Conservation (phyloP, 2,888 invertebrate species). For the Hoplodrina ambigua region DNA sequence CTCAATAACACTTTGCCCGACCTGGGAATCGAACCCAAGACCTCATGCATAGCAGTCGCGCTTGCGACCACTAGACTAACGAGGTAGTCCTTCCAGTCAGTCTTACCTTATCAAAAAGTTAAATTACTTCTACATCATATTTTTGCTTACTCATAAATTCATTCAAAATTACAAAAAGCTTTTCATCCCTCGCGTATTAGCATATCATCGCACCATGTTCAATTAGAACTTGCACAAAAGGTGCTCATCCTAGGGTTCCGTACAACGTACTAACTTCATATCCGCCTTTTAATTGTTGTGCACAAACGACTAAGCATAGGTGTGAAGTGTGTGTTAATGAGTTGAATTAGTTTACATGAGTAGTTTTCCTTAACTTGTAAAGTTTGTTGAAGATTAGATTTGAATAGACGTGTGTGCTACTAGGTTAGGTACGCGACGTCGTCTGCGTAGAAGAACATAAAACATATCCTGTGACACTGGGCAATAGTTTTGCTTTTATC, state of each 20-base stretch:
- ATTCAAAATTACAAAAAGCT: constrained; percentile 4
- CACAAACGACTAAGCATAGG: constrained; percentile 26
- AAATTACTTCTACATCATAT: neutral
- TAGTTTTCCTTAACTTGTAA: neutral
- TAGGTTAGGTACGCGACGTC: no score
- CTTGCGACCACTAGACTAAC: no score
- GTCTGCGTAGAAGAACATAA: no score
- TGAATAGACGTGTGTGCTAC: neutral
- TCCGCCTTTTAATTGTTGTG: constrained; percentile 50
- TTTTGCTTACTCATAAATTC: neutral
- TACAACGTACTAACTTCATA: constrained; percentile 31
- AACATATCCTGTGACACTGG: no score
- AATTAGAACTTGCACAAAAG: constrained; percentile 59
- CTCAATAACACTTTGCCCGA: no score
- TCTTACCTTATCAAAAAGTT: no score
- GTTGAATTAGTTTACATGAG: constrained; percentile 24
- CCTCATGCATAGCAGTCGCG: no score
- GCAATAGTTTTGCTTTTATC: no score
- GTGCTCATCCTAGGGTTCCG: constrained; percentile 30
- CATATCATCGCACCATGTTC: constrained; percentile 51
- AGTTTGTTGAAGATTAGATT: neutral
- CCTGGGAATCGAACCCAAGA: no score
- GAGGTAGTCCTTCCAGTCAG: no score
- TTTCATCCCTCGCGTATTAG: constrained; percentile 17
- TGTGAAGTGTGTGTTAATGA: constrained; percentile 26